Conservation (phyloP, 2,797 vertebrate genomes). For the Falco concolor region DNA sequence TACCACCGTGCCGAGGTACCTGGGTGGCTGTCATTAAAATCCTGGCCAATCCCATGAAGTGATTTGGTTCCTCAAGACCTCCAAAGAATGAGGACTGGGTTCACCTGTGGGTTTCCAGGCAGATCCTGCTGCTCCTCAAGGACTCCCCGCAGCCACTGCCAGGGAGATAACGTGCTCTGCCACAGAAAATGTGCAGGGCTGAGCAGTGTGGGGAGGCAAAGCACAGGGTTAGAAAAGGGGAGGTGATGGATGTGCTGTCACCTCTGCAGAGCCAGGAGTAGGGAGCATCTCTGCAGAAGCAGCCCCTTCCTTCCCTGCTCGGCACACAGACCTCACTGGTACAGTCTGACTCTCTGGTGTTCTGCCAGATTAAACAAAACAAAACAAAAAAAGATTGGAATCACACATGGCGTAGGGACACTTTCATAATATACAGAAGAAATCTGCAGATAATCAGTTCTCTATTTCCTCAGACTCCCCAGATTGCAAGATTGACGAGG, state of each 20-base stretch:
- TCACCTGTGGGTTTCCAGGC: not conserved
- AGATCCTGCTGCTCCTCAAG: not conserved
- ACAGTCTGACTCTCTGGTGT: not conserved
- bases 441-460: not conserved
- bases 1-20: accelerated
- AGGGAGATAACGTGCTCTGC: not conserved
- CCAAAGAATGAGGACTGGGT: not conserved
- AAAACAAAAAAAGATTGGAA: not conserved
- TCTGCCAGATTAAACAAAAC: not conserved
- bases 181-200: not conserved
- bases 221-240: not conserved
- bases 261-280: not conserved
- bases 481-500: not conserved
- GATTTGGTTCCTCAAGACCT: not conserved
- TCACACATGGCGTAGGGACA: not conserved
- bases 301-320: not conserved
- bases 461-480: not conserved
- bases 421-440: not conserved
- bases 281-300: not conserved
- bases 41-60: not conserved
- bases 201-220: not conserved
- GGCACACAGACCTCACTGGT: not conserved
- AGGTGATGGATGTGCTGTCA: not conserved
- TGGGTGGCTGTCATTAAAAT: not conserved
- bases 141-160: accelerated